phyloP scores from a whole-genome alignment of 2,797 vertebrate genomes.

The Allobates femoralis region DNA sequence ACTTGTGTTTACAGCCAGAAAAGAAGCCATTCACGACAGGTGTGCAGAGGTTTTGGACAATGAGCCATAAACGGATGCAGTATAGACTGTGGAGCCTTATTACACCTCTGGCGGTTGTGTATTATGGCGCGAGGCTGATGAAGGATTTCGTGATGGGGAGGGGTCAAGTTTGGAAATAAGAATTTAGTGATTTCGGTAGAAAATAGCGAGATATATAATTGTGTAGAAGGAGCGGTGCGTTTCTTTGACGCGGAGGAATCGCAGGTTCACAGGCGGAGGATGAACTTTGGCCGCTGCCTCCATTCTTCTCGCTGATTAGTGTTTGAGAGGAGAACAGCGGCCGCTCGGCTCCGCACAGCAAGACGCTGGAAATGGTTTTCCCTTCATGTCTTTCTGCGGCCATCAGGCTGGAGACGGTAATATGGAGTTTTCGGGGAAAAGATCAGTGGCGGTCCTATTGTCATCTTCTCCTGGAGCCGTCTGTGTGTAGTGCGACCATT shows the following conservation, averaged over 20 bases:
- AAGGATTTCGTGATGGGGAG: neutral
- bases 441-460: slow-evolving; percentile 41
- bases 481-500: slow-evolving; percentile 34
- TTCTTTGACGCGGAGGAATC: slow-evolving; percentile 24
- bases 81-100: neutral
- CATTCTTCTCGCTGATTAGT: slow-evolving; percentile 43
- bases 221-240: neutral
- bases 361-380: slow-evolving; percentile 32
- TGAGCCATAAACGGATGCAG: neutral
- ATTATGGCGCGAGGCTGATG: neutral
- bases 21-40: no score
- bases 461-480: slow-evolving; percentile 4
- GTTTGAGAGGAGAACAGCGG: neutral
- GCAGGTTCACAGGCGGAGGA: slow-evolving; percentile 11
- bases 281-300: slow-evolving; percentile 32
- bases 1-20: no score
- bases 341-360: slow-evolving; percentile 23
- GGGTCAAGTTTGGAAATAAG: neutral
- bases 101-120: neutral
- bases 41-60: no score
- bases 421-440: slow-evolving; percentile 16
- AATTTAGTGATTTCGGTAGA: neutral
- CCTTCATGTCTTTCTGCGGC: slow-evolving; percentile 3
- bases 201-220: neutral
- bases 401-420: slow-evolving; percentile 2